Evolutionary conservation across 2,113 vertebrate genomes (phyloP), one percentile per base, ranked within the genome.

Genomic region (Megaceryle torquata): DNA sequence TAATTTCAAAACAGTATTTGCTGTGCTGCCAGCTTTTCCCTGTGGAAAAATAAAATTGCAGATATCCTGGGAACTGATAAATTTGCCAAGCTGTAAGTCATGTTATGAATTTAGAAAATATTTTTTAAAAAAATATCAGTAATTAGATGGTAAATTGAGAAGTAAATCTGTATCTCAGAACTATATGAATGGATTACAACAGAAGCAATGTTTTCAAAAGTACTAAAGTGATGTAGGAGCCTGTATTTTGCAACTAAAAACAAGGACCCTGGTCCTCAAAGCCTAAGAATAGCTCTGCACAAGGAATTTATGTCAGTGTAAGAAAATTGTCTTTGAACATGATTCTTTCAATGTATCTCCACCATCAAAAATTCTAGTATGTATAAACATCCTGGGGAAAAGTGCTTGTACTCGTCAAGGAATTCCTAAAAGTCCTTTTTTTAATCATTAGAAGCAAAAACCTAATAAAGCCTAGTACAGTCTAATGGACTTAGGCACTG

Each of bases 1-100:
- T 96, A 82, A 95, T 93, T 97, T 94, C 93, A 92, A 96, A 94
- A 94, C 72, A 92, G 65, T 89, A 80, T 92, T 94, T 95, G 84
- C 93, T 93, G 56, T 25, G 5, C 51, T 97, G 93, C 82, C 92
- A 96, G 93, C 48, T 94, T 95, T 93, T 96, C 86, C 84, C 77
- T 78, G 31, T 67, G 91, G 93, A 96, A 96, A 97, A 97, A 94
- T 78, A 76, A 93, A 96, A 96, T 71, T 75, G 69, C 88, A 71
- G 91, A 94, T 72, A 91, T 82, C 86, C 92, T 93, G 89, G 93
- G 79, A 94, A 92, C 28, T 82, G 81, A 83, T 59, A 84, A 82
- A 91, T 59, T 71, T 91, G 78, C 86, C 83, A 95, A 95, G 87
- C 28, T 88, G 57, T 41, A 88, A 91, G 56, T 70, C 48, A 67